A percentile compares a stretch with the other conserved stretches of the same genome.
Conservation (phyloP, 2,888 invertebrate species). For the Oeneis ivallda region DNA sequence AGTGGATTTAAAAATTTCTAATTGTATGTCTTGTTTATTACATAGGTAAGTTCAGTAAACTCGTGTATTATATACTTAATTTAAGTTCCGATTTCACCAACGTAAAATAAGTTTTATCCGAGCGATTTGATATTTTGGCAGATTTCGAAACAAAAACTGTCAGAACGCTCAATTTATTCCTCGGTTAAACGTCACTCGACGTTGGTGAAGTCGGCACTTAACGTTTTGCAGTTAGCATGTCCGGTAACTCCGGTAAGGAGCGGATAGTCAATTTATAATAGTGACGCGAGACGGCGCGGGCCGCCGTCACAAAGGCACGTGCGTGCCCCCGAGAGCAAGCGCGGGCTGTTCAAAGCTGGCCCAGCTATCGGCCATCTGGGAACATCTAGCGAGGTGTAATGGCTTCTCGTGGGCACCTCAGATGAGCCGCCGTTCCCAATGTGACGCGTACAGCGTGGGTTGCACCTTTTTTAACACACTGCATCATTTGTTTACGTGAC, state of each 20-base stretch:
- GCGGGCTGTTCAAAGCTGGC: conserved; percentile 64
- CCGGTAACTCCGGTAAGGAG: conserved; percentile 54
- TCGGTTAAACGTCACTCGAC: no score
- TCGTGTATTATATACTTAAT: no score
- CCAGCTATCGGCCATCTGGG: conserved; percentile 50
- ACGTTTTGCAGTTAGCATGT: conserved; percentile 21
- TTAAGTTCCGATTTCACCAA: no score
- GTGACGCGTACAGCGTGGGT: conserved; percentile 67
- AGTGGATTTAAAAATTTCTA: no score
- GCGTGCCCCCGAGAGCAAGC: conserved; percentile 65
- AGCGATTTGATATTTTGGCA: no score
- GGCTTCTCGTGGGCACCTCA: conserved; percentile 71
- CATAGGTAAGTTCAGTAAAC: no score
- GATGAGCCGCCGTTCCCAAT: conserved; percentile 65
- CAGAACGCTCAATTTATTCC: no score
- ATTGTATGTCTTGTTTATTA: no score
- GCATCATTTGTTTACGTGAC: conserved; percentile 54
- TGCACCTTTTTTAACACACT: conserved; percentile 64
- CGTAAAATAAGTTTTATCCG: no score
- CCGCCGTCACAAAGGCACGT: conserved; percentile 69
- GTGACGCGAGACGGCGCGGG: conserved; percentile 69
- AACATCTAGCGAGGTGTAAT: conserved; percentile 72
- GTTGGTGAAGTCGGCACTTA: no score
- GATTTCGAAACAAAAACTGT: no score
- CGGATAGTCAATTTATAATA: conserved; percentile 68